Evolutionary conservation across 2,113 vertebrate genomes (phyloP).

Genomic region (Muntiacus reevesi): DNA sequence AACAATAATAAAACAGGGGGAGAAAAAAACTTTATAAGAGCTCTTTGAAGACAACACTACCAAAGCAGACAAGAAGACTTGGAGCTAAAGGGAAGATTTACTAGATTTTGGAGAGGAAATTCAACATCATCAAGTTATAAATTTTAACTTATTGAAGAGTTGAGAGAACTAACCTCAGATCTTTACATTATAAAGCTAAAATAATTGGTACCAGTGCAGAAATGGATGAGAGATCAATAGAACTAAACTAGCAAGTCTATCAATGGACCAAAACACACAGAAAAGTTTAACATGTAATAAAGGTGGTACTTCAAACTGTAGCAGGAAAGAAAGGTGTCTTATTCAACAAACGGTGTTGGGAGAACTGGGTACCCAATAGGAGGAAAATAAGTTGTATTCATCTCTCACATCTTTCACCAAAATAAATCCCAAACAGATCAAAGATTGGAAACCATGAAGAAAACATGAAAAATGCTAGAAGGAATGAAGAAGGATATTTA

Average conservation of each 20-base stretch:
- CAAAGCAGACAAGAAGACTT: background rate
- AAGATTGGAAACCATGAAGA: background rate
- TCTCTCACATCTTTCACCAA: background rate
- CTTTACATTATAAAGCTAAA: background rate
- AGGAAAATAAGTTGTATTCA: background rate
- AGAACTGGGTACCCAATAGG: background rate
- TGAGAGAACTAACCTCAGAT: background rate
- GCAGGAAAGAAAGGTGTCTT: background rate
- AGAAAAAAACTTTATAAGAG: background rate
- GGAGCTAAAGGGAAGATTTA: background rate
- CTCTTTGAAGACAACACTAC: background rate
- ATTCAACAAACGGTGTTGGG: background rate
- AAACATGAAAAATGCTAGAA: background rate
- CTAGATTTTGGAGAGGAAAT: background rate
- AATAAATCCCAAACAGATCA: background rate
- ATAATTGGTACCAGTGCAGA: background rate
- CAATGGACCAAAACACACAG: background rate
- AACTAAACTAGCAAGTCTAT: background rate
- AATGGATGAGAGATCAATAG: background rate
- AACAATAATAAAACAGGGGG: background rate
- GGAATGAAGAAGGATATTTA: background rate
- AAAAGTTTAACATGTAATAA: background rate
- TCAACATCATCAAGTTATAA: background rate
- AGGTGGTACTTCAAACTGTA: background rate
- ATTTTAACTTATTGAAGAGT: background rate